Evolutionary conservation across 2,113 vertebrate genomes (phyloP).

Genomic region (Phalacrocorax carbo): DNA sequence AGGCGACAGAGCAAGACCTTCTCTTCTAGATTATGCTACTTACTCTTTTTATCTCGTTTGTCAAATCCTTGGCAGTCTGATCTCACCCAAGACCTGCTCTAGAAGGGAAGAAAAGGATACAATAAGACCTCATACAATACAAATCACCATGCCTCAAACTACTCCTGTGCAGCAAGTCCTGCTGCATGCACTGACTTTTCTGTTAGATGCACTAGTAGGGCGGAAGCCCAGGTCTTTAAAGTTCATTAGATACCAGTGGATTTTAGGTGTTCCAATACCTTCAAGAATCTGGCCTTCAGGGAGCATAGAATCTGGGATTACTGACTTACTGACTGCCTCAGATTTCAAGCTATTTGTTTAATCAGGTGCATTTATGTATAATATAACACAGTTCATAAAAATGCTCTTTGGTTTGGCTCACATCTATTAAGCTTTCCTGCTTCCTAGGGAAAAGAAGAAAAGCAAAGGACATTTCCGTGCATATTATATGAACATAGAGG

Average conservation of each 20-base stretch:
- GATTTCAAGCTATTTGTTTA: background rate
- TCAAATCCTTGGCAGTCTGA: background rate
- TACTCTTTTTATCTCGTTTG: background rate
- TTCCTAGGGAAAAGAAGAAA: background rate
- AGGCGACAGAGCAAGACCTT: background rate
- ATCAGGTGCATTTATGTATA: background rate
- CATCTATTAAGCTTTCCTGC: background rate
- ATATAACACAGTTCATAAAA: background rate
- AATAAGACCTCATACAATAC: background rate
- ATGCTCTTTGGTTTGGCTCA: background rate
- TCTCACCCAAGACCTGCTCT: background rate
- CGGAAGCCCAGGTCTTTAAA: background rate
- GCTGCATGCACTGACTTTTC: background rate
- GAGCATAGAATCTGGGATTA: background rate
- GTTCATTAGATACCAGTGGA: background rate
- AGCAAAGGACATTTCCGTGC: background rate
- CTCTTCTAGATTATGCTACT: background rate
- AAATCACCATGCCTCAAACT: background rate
- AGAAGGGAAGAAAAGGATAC: background rate
- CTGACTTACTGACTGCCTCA: background rate
- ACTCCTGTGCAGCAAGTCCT: background rate
- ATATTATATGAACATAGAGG: background rate
- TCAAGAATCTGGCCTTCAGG: background rate
- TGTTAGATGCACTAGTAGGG: background rate
- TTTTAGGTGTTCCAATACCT: background rate